Evolutionary conservation across 2,888 invertebrate species (phyloP).

Genomic region (Campoletis raptor): DNA sequence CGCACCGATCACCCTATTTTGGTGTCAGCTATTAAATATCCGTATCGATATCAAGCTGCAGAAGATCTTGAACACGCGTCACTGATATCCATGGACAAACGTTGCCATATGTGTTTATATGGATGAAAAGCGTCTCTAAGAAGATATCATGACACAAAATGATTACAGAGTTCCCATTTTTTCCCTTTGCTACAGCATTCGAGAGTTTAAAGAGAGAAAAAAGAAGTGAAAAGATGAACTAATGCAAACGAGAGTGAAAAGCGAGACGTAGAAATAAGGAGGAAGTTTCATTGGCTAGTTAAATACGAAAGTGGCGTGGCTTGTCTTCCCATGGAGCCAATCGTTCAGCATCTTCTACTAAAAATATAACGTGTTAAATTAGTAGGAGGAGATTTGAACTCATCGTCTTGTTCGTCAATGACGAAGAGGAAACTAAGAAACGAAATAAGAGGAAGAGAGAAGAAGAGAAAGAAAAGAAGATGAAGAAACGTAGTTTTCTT

Average conservation of each 20-base stretch:
- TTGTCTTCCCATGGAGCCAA: conserved; percentile 76
- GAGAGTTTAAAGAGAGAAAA: conserved; percentile 11
- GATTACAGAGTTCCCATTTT: conserved; percentile 26
- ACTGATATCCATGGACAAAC: conserved; percentile 25
- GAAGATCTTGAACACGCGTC: conserved; percentile 6
- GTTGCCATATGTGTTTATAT: conserved; percentile 42
- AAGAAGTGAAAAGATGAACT: background rate
- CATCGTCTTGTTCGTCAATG: conserved; percentile 53
- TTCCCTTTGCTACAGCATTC: background rate
- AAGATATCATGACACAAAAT: conserved; percentile 37
- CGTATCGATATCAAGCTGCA: conserved; percentile 44
- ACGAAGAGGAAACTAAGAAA: conserved; percentile 30
- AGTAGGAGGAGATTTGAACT: conserved; percentile 80
- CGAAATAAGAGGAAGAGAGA: conserved; percentile 22
- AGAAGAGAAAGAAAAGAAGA: conserved; percentile 18
- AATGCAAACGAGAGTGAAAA: background rate
- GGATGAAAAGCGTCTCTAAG: conserved; percentile 1
- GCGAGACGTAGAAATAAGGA: conserved; percentile 39
- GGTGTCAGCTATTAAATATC: conserved; percentile 37
- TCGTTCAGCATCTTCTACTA: conserved; percentile 74
- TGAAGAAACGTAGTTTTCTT: conserved; percentile 31
- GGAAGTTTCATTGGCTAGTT: conserved; percentile 75
- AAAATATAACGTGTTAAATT: conserved; percentile 79
- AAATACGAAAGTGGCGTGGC: conserved; percentile 77
- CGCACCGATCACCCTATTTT: conserved; percentile 35